These are phyloP conservation scores for Chaitophorus viminalis DNA, from an alignment of 2,888 invertebrate genomes.

Conservation along the genomic window DNA sequence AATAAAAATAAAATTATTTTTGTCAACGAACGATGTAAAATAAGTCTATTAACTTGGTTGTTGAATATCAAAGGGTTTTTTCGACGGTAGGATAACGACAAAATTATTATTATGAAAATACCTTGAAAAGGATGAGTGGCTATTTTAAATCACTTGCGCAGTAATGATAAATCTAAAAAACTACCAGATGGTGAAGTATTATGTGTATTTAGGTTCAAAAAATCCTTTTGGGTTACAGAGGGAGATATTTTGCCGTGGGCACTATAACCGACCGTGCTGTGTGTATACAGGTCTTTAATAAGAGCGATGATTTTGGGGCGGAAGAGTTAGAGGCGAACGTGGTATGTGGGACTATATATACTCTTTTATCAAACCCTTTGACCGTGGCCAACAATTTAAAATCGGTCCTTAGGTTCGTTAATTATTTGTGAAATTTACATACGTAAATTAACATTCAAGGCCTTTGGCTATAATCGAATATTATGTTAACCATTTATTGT, in stretches of 20 bases:
- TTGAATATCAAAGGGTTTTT: constrained; percentile 20
- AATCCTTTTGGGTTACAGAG: constrained; percentile 5
- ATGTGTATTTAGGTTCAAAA: constrained; percentile 14
- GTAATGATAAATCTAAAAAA: not conserved
- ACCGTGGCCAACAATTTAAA: constrained; percentile 34
- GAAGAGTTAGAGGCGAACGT: not conserved
- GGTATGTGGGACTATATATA: no score
- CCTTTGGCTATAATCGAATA: constrained; percentile 15
- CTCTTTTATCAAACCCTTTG: constrained; percentile 32
- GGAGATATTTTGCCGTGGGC: constrained; percentile 15
- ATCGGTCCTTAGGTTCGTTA: constrained; percentile 17
- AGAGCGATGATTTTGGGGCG: not conserved
- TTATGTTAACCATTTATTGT: not conserved
- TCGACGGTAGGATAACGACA: not conserved
- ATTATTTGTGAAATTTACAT: constrained; percentile 34
- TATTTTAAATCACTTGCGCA: constrained; percentile 16
- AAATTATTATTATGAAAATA: constrained; percentile 11
- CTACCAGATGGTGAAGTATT: not conserved
- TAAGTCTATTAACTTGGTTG: not conserved
- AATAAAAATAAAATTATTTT: no score
- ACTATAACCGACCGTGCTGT: not conserved
- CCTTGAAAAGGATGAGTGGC: constrained; percentile 23
- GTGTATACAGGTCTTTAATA: not conserved
- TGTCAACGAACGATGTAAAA: not conserved
- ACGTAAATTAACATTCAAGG: constrained; percentile 30